These are phyloP conservation scores for Drosophila neutralis DNA, from an alignment of 2,888 invertebrate genomes.

Conservation along the genomic window DNA sequence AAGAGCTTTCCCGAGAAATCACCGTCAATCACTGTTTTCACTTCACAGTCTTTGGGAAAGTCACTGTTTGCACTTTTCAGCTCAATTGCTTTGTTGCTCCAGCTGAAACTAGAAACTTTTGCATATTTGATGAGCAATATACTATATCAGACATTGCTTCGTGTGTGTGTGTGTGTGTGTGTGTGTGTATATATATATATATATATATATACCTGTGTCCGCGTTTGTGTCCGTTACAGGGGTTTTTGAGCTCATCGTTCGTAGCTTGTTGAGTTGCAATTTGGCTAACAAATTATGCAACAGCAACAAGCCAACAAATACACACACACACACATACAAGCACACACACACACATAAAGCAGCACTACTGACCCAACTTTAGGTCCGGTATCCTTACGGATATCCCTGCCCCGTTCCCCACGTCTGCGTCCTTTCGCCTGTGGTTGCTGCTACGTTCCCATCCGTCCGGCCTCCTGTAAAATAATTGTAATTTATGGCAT, in stretches of 20 bases:
- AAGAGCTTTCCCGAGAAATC: not conserved
- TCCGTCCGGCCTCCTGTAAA: constrained; percentile 62
- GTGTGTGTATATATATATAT: no score
- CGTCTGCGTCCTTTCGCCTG: not conserved
- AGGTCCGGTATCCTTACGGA: constrained; percentile 14
- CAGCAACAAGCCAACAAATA: constrained; percentile 49
- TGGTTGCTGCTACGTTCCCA: constrained; percentile 9
- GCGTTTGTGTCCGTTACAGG: constrained; percentile 27
- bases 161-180: constrained; percentile 2
- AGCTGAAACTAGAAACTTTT: constrained; percentile 63
- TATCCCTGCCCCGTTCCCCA: constrained; percentile 1
- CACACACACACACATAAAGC: constrained; percentile 8
- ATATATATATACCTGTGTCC: constrained; percentile 10
- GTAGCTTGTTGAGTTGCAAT: constrained; percentile 77
- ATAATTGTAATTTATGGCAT: constrained; percentile 81
- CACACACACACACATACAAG: constrained; percentile 14
- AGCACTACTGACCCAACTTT: constrained; percentile 69
- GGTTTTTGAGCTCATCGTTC: constrained; percentile 45
- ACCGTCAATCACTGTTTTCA: constrained; percentile 11
- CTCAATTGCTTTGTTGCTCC: constrained; percentile 12
- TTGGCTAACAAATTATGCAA: constrained; percentile 78
- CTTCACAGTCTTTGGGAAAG: constrained; percentile 2
- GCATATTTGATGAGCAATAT: constrained; percentile 69
- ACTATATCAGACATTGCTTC: constrained; percentile 13
- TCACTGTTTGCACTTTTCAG: constrained; percentile 29